Conservation (phyloP, 2,113 vertebrate genomes). For the Gymnocephalus cernua region DNA sequence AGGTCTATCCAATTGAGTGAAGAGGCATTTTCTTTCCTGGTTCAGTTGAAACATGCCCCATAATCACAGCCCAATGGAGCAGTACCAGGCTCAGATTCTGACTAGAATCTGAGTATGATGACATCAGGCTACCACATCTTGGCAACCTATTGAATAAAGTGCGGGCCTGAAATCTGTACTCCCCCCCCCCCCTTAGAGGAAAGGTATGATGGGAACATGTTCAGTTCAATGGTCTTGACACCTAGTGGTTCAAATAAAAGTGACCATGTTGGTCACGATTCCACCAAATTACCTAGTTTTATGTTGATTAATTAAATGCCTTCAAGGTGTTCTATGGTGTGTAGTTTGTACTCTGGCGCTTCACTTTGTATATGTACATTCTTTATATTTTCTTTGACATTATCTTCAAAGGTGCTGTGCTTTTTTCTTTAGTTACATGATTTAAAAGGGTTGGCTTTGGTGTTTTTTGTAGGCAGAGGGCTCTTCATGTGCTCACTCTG, state of each 20-base stretch:
- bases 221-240: not conserved
- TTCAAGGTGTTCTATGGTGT: slow-evolving; percentile 24
- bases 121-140: too few relatives aligned
- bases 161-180: not conserved
- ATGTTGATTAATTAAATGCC: slow-evolving; percentile 19
- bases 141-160: too few relatives aligned
- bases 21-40: too few relatives aligned
- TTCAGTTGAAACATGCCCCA: too few relatives aligned
- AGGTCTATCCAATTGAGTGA: too few relatives aligned
- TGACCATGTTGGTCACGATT: not conserved
- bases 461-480: slow-evolving; percentile 48
- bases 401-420: slow-evolving; percentile 38
- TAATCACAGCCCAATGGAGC: too few relatives aligned
- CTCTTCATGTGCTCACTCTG: slow-evolving; percentile 51
- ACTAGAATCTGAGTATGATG: too few relatives aligned
- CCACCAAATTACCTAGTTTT: slow-evolving; percentile 29
- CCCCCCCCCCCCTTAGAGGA: not conserved
- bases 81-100: too few relatives aligned
- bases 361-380: slow-evolving; percentile 18
- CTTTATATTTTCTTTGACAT: slow-evolving; percentile 39
- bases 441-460: slow-evolving; percentile 45
- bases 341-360: slow-evolving; percentile 16
- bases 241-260: slow-evolving; percentile 5
- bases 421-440: slow-evolving; percentile 2
- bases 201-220: not conserved